Evolutionary conservation across 2,113 vertebrate genomes (phyloP).

Genomic region (Benitochromis conjunctus): DNA sequence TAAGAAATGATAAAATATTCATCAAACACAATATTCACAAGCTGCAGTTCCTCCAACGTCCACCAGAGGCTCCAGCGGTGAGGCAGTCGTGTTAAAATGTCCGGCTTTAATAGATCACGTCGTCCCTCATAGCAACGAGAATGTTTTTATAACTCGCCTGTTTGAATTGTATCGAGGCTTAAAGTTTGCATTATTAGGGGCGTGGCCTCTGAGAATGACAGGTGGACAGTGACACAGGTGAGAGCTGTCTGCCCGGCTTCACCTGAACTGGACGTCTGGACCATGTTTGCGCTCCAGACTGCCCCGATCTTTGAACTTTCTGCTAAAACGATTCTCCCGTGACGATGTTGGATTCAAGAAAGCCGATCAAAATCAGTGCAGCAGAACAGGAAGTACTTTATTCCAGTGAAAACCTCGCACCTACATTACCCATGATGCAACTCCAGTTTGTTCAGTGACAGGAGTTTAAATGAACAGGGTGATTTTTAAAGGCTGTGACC

Average conservation of each 20-base stretch:
- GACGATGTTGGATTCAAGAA: background rate
- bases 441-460: background rate
- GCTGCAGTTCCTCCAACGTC: background rate
- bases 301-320: background rate
- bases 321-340: background rate
- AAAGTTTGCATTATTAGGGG: background rate
- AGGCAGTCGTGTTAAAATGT: too few relatives aligned
- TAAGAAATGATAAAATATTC: background rate
- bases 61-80: background rate
- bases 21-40: background rate
- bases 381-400: background rate
- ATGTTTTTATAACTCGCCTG: fast-evolving
- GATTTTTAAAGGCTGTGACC: background rate
- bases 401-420: background rate
- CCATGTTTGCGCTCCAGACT: background rate
- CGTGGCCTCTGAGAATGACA: background rate
- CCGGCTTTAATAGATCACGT: background rate
- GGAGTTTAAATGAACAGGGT: background rate
- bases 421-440: background rate
- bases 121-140: background rate
- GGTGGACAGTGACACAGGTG: background rate
- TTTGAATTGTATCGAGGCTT: background rate
- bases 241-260: background rate
- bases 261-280: background rate
- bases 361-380: background rate